phyloP scores from a whole-genome alignment of 2,797 vertebrate genomes.

The Sebastiscus albofasciatus region DNA sequence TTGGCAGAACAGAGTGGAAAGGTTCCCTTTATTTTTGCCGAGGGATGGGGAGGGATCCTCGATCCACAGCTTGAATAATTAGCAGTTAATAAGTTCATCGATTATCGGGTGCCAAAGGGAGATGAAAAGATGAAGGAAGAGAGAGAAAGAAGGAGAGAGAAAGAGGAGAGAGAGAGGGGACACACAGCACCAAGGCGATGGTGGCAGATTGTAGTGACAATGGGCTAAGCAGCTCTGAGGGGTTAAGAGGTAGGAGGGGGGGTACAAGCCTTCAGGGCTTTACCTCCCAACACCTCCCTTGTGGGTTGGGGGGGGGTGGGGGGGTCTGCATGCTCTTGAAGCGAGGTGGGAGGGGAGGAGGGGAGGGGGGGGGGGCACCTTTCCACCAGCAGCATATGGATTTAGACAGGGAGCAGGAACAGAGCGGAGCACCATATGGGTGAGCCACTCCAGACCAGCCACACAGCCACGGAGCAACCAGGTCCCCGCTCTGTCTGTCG shows the following conservation, averaged over 20 bases:
- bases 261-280: slow-evolving; percentile 92
- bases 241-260: slow-evolving; percentile 76
- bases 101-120: slow-evolving; percentile 90
- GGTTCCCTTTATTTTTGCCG: slow-evolving; percentile 38
- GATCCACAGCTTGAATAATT: slow-evolving; percentile 92
- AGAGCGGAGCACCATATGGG: slow-evolving; percentile 91
- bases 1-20: slow-evolving; percentile 59
- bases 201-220: slow-evolving; percentile 96
- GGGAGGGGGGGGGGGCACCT: slow-evolving; percentile 80
- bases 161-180: slow-evolving; percentile 7
- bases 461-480: slow-evolving; percentile 41
- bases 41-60: slow-evolving; percentile 58
- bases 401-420: slow-evolving; percentile 90
- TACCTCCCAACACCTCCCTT: slow-evolving; percentile 94
- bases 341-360: slow-evolving; percentile 71
- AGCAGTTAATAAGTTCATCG: slow-evolving; percentile 84
- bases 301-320: slow-evolving; percentile 73
- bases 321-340: slow-evolving; percentile 71
- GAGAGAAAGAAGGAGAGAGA: slow-evolving; percentile 27
- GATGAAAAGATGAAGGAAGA: slow-evolving; percentile 65
- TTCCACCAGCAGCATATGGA: slow-evolving; percentile 96
- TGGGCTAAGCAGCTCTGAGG: slow-evolving; percentile 89
- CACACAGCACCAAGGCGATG: slow-evolving; percentile 71
- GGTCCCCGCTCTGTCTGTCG: slow-evolving; percentile 18
- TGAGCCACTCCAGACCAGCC: slow-evolving; percentile 82